Evolutionary conservation across 2,888 invertebrate species (phyloP).

Genomic region (Nephrotoma flavescens): DNA sequence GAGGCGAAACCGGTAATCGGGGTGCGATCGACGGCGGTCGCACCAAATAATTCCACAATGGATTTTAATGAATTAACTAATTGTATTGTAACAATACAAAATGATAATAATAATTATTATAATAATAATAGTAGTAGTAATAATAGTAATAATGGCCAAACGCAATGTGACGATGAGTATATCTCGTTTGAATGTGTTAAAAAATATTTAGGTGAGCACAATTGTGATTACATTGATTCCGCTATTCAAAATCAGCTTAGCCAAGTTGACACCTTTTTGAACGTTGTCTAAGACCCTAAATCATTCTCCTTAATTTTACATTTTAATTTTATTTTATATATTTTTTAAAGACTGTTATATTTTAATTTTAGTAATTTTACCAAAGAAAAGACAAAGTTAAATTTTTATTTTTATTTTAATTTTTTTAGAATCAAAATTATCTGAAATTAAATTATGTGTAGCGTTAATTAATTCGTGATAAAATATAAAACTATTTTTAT

Average conservation of each 20-base stretch:
- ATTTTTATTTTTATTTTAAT: background rate
- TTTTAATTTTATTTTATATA: background rate
- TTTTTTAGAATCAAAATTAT: background rate
- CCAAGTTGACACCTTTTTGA: background rate
- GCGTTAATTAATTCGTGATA: background rate
- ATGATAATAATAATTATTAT: slow-evolving; percentile 4
- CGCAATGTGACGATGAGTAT: slow-evolving; percentile 20
- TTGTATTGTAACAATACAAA: slow-evolving; percentile 33
- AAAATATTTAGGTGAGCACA: slow-evolving; percentile 26
- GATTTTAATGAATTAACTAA: slow-evolving; percentile 35
- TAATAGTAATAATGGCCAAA: background rate
- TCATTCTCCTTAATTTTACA: background rate
- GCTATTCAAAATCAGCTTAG: slow-evolving; percentile 7
- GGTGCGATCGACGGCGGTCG: background rate
- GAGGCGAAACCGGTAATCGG: background rate
- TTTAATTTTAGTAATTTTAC: background rate
- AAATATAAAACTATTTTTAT: no score
- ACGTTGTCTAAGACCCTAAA: background rate
- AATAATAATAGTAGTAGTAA: background rate
- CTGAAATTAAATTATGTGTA: background rate
- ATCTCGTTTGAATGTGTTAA: slow-evolving; percentile 33
- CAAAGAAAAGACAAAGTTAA: background rate
- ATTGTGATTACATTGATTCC: slow-evolving; percentile 9
- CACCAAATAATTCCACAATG: slow-evolving; percentile 16
- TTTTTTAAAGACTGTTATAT: background rate